phyloP scores from a whole-genome alignment of 2,113 vertebrate species.

The Bos javanicus region DNA sequence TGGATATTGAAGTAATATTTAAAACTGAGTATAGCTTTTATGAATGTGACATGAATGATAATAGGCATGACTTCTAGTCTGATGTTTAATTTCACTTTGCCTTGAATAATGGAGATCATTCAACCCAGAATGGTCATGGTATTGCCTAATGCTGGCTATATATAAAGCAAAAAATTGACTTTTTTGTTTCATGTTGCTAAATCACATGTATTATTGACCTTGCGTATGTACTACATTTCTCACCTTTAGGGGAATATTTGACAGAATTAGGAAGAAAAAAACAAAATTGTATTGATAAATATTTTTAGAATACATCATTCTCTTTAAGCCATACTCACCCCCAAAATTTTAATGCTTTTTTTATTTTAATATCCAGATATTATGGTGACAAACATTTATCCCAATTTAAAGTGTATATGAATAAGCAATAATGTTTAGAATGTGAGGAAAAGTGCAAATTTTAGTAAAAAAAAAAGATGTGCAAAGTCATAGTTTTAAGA shows the following conservation, averaged over 20 bases:
- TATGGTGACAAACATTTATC: background rate
- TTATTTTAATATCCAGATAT: background rate
- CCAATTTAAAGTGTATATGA: background rate
- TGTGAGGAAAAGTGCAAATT: background rate
- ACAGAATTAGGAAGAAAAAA: background rate
- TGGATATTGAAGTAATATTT: conserved; percentile 19
- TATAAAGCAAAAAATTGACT: background rate
- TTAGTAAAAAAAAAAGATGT: background rate
- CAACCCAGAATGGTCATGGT: background rate
- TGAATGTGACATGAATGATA: conserved; percentile 24
- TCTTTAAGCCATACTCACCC: background rate
- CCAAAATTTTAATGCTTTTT: background rate
- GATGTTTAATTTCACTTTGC: background rate
- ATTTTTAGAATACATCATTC: background rate
- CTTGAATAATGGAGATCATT: background rate
- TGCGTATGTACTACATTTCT: background rate
- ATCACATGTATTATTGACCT: background rate
- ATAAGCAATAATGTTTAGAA: background rate
- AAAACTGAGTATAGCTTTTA: conserved; percentile 16
- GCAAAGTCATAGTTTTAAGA: background rate
- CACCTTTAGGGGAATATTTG: background rate
- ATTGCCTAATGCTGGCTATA: background rate
- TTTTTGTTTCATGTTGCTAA: background rate
- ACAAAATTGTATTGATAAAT: background rate
- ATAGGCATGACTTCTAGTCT: background rate